Evolutionary conservation across 2,797 vertebrate genomes (phyloP), one percentile per base, ranked within the genome.

Genomic region (Spondyliosoma cantharus): DNA sequence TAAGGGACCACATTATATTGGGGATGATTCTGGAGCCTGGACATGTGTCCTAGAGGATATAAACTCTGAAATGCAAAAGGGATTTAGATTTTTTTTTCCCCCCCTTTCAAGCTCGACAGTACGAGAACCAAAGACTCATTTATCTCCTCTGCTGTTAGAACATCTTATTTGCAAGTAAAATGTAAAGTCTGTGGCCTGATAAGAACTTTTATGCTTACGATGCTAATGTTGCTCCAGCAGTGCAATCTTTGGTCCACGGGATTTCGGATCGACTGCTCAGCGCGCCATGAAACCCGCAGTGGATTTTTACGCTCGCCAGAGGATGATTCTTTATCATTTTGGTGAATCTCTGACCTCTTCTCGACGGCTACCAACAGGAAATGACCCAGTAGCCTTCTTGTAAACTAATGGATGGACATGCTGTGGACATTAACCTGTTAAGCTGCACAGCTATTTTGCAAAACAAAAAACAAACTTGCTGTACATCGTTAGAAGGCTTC

Each of bases 1-100:
- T 57, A 81, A 68, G 62, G 32, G 54, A 42, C 61, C 0, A 4
- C 54, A 45, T 82, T 83, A 75, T 70, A 66, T 74, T 71, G 64
- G 32, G 53, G 78, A 75, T 46, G 56, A 75, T 83, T 79, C 37
- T 19, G 61, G 65, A 77, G 74, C 79, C 29, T 2, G 67, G 48
- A 75, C 74, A 53, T 59, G 74, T 57, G 71, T 85, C 87, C 82
- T 75, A 0, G 46, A 84, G 80, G 82, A 89, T 72, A 37, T 29
- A 50, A 76, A 79, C 62, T 78, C 76, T 62, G 37, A 70, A 71
- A 6, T 70, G 72, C 60, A 65, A 72, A 74, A 61, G 65, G 17
- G 66, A 78, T 75, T 78, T 65, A 0, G 67, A 69, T 27, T 64
- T 67, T 27, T 64, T 67, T 52, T 54, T n/a, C n/a, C 45, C 24